A percentile compares a stretch with the other conserved stretches of the same genome.
Evolutionary conservation across 2,888 invertebrate species (phyloP).

Genomic region (Calephelis perditalis): DNA sequence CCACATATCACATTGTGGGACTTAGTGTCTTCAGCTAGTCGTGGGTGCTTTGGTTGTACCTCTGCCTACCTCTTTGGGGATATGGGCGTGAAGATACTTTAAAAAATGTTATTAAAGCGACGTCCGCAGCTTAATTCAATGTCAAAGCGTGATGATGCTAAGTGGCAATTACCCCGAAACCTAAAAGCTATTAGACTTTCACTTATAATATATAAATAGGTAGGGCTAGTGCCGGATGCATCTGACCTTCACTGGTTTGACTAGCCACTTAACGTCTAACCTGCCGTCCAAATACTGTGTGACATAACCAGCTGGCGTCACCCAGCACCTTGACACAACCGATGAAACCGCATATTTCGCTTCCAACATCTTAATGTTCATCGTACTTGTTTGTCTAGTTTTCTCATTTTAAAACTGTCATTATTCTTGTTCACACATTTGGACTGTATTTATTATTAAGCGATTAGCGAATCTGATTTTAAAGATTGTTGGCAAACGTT

Average conservation of each 20-base stretch:
- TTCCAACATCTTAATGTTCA: not conserved
- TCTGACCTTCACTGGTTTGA: conserved; percentile 61
- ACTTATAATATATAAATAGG: conserved; percentile 7
- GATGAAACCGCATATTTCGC: conserved; percentile 35
- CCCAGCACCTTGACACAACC: conserved; percentile 58
- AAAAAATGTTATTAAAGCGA: no score
- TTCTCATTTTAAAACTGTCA: no score
- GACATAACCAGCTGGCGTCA: conserved; percentile 69
- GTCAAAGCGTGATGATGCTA: not conserved
- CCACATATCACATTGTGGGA: no score
- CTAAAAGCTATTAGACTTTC: not conserved
- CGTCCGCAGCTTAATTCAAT: no score
- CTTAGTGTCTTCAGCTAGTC: no score
- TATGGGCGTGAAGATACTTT: no score
- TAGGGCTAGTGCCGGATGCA: conserved; percentile 47
- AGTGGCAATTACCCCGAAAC: not conserved
- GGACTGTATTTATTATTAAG: no score
- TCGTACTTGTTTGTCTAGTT: not conserved
- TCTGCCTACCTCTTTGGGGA: no score
- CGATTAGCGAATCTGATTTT: no score
- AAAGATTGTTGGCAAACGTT: no score
- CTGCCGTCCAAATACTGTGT: conserved; percentile 50
- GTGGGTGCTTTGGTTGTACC: no score
- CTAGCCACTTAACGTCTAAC: conserved; percentile 57
- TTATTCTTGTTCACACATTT: no score